Conservation (phyloP, 2,113 vertebrate genomes). For the Ochotona princeps region DNA sequence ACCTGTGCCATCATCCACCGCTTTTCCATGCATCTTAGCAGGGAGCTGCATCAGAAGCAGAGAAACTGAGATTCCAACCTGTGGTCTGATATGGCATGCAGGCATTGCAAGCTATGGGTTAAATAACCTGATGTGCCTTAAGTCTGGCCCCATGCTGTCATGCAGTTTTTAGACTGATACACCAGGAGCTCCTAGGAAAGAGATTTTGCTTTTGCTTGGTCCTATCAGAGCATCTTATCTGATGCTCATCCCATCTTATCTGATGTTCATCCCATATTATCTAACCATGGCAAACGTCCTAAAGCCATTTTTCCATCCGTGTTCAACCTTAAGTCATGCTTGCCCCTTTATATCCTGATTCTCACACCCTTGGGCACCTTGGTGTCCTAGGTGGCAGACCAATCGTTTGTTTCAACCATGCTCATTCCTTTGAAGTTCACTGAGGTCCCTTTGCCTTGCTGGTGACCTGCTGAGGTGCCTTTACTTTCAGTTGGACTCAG, state of each 20-base stretch:
- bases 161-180: conserved; percentile 16
- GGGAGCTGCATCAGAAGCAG: too few relatives aligned
- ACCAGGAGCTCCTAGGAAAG: neutral
- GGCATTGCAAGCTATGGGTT: too few relatives aligned
- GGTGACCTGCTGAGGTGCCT: too few relatives aligned
- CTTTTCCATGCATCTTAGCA: too few relatives aligned
- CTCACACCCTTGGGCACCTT: neutral
- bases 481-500: neutral
- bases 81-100: too few relatives aligned
- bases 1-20: too few relatives aligned
- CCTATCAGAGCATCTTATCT: neutral
- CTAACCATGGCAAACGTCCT: neutral
- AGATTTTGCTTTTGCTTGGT: conserved; percentile 20
- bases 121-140: too few relatives aligned
- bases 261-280: neutral
- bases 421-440: neutral
- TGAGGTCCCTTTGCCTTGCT: neutral
- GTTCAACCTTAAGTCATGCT: neutral
- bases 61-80: too few relatives aligned
- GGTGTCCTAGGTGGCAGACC: neutral
- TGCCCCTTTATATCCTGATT: neutral
- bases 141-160: too few relatives aligned
- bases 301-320: neutral
- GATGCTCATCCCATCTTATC: neutral
- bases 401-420: conserved; percentile 6